These are phyloP conservation scores for Pteronura brasiliensis DNA, from an alignment of 2,113 vertebrate species.

Conservation along the genomic window DNA sequence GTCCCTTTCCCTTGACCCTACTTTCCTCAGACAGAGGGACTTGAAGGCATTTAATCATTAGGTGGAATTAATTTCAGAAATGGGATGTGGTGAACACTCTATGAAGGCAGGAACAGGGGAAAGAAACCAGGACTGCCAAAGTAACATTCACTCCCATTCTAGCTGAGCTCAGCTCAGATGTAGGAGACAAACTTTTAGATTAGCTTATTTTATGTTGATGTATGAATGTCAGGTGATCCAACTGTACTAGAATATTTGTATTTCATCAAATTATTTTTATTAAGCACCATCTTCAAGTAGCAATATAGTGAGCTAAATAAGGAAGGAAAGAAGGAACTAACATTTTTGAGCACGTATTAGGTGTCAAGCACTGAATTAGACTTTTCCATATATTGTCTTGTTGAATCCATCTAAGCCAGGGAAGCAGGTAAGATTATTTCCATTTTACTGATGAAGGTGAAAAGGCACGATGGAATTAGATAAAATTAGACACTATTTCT, in stretches of 20 bases:
- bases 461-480: background rate
- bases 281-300: background rate
- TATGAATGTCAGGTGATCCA: background rate
- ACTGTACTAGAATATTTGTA: background rate
- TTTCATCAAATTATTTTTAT: background rate
- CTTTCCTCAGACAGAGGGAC: background rate
- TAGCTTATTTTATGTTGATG: background rate
- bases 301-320: background rate
- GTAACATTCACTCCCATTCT: background rate
- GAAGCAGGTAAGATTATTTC: background rate
- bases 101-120: background rate
- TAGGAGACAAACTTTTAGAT: background rate
- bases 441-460: background rate
- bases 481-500: background rate
- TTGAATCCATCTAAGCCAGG: background rate
- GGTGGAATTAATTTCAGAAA: background rate
- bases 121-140: background rate
- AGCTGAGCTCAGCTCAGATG: background rate
- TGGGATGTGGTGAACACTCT: background rate
- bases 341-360: background rate
- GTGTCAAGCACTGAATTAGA: background rate
- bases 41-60: background rate
- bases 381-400: background rate
- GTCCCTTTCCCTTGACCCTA: background rate
- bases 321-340: background rate